Evolutionary conservation across 53 echinoderm and acorn worm species (phyloP), one percentile per base, ranked within the genome.

Genomic region (Stichopus horrens): DNA sequence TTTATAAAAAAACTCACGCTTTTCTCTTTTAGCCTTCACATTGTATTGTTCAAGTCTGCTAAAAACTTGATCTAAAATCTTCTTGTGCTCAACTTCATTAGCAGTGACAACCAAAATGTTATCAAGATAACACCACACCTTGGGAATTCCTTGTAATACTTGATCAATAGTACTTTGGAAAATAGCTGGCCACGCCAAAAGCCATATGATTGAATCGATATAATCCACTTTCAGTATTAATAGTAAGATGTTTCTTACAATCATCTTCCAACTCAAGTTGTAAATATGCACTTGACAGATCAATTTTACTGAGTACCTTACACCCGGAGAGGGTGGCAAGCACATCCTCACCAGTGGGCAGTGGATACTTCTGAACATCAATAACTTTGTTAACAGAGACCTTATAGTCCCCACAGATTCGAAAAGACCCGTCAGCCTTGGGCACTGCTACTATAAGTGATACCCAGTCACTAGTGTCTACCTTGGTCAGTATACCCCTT

Each of bases 361-460:
- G 83, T 58, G 65, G 63, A 65, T 90, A 90, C 57, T 67, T 79
- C 76, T 90, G 71, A 77, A 63, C 86, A 73, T 59, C 77, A 59
- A 77, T 91, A n/a, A 22, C 20, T n/a, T 76, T 77, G 73, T 91
- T 91, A 9, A 91, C 87, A 19, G 65, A 20, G n/a, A n/a, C 20
- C 74, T 90, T 90, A 55, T 87, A 87, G 58, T 90, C 74, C 6
- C 90, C 87, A 77, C 91, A 87, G 59, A 91, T 79, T 23, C 91
- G 76, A 54, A 87, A 22, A 53, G 87, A 86, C 20, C 74, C 79
- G 58, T 90, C 63, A 21, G 77, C 66, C 54, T 90, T 90, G 60
- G 56, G 73, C 10, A 91, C 87, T 21, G 87, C 77, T 20, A 91
- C 88, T 18, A 57, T 88, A 21, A 75, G 88, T 14, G 91, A 88